Conservation (phyloP, 1,140 invertebrate species). For the Euwallacea similis region DNA sequence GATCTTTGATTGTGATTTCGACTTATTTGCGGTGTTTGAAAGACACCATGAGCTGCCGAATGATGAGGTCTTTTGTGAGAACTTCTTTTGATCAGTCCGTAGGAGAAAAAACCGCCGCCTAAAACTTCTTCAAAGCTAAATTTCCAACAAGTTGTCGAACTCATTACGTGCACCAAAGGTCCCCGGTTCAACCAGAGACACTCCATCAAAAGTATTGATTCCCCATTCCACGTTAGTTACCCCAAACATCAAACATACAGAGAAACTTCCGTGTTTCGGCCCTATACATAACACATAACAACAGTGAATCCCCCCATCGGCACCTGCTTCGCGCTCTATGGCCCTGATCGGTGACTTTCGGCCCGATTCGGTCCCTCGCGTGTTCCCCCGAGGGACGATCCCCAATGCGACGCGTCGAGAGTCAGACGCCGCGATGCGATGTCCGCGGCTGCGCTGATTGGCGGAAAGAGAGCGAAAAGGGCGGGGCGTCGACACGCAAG, state of each 20-base stretch:
- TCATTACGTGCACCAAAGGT: too few species aligned
- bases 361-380: slow-evolving; percentile 10
- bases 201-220: slow-evolving; percentile 25
- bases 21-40: not conserved
- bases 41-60: too few species aligned
- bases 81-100: too few species aligned
- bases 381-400: slow-evolving; percentile 8
- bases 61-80: too few species aligned
- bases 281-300: slow-evolving; percentile 30
- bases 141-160: too few species aligned
- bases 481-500: slow-evolving; percentile 28
- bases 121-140: too few species aligned
- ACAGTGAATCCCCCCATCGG: slow-evolving; percentile 18
- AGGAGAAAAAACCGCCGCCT: not conserved
- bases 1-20: slow-evolving; percentile 9
- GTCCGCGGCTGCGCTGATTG: slow-evolving; percentile 30
- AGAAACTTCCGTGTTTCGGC: slow-evolving; percentile 21
- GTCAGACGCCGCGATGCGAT: slow-evolving; percentile 16
- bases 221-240: not conserved
- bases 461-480: slow-evolving; percentile 16
- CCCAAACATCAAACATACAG: slow-evolving; percentile 7
- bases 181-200: too few species aligned
- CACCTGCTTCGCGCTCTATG: slow-evolving; percentile 25
- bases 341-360: slow-evolving; percentile 22
- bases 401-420: slow-evolving; percentile 32